Evolutionary conservation across 2,797 vertebrate genomes (phyloP).

Genomic region (Knipowitschia caucasica): DNA sequence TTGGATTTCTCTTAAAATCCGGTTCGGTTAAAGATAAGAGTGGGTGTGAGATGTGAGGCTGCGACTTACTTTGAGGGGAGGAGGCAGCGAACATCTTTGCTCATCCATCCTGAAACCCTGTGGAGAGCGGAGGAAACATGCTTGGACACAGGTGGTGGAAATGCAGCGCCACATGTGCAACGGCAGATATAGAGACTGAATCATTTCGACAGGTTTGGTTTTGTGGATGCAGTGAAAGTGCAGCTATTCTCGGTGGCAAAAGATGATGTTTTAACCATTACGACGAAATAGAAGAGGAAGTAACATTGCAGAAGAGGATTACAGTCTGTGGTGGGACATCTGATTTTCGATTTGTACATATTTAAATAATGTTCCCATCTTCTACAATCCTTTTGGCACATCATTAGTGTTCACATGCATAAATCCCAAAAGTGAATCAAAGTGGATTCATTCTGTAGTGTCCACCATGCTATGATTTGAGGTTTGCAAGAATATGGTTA

Average conservation of each 20-base stretch:
- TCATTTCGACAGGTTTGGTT: conserved; percentile 6
- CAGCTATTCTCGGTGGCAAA: conserved; percentile 13
- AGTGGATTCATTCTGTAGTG: no score
- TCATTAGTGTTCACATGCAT: no score
- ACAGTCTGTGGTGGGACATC: no score
- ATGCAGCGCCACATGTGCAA: conserved; percentile 3
- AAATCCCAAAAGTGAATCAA: no score
- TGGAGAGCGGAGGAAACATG: conserved; percentile 11
- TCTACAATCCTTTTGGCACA: no score
- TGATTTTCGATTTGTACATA: no score
- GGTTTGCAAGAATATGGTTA: no score
- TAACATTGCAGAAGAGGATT: conserved; percentile 12
- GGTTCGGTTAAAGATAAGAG: conserved; percentile 64
- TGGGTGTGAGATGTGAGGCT: conserved; percentile 36
- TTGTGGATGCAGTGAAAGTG: conserved; percentile 5
- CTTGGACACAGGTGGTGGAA: conserved; percentile 16
- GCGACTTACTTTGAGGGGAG: conserved; percentile 68
- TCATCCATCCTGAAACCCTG: conserved; percentile 92
- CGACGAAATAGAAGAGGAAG: conserved; percentile 46
- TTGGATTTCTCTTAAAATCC: conserved; percentile 48
- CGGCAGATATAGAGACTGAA: conserved; percentile 6
- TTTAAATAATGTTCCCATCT: no score
- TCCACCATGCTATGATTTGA: no score
- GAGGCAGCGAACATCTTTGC: conserved; percentile 78
- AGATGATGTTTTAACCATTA: conserved; percentile 25